Conservation (phyloP, 2,113 vertebrate species). For the Eleginops maclovinus region DNA sequence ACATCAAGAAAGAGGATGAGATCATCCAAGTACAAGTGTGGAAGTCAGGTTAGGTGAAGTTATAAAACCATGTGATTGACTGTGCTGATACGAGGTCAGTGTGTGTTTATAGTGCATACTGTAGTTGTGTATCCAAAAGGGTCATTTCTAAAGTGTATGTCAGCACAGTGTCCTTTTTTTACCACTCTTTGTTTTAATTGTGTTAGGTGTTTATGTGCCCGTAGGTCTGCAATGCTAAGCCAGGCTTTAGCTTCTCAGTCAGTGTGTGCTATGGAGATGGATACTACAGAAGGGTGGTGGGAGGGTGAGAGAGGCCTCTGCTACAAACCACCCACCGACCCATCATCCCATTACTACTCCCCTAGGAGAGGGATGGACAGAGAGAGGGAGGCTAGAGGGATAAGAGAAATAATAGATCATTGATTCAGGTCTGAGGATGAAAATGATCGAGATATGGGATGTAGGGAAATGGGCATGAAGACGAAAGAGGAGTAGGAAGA, state of each 20-base stretch:
- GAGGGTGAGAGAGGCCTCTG: conserved; percentile 74
- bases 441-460: conserved; percentile 43
- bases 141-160: background rate
- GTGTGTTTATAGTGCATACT: background rate
- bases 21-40: conserved; percentile 43
- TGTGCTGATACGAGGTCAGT: background rate
- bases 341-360: conserved; percentile 88
- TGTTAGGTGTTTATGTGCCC: conserved; percentile 1
- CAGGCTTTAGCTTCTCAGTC: conserved; percentile 53
- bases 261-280: conserved; percentile 74
- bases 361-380: conserved; percentile 65
- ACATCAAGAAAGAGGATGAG: conserved; percentile 21
- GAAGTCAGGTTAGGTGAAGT: conserved; percentile 30
- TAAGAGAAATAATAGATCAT: conserved; percentile 39
- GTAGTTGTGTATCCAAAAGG: conserved; percentile 2
- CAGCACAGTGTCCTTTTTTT: background rate
- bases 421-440: conserved; percentile 40
- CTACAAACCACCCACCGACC: conserved; percentile 79
- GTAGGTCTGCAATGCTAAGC: conserved; percentile 48
- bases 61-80: conserved; percentile 18
- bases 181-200: background rate
- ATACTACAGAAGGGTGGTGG: conserved; percentile 69
- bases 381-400: conserved; percentile 21
- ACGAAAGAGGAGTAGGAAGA: background rate
- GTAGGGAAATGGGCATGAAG: conserved; percentile 8